A percentile compares a stretch with the other conserved stretches of the same genome.
Evolutionary conservation across 2,113 vertebrate genomes (phyloP).

Genomic region (Panthera tigris): DNA sequence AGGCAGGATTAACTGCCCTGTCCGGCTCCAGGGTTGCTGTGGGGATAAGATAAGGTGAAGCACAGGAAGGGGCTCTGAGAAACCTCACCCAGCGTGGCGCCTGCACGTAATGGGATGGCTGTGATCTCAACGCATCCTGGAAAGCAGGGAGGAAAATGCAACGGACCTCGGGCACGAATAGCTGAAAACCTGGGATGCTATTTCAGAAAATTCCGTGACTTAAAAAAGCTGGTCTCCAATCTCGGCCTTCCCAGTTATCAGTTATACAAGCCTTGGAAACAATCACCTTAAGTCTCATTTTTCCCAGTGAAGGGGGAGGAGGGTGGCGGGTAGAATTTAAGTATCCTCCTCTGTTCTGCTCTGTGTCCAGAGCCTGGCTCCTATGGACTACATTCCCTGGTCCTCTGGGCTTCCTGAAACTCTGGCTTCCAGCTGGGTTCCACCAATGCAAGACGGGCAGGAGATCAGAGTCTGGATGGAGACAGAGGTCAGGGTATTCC

Average conservation of each 20-base stretch:
- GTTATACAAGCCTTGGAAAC: background rate
- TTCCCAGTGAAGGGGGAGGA: background rate
- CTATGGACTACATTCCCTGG: background rate
- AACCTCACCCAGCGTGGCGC: background rate
- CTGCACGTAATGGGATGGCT: rapidly evolving
- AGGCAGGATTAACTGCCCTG: background rate
- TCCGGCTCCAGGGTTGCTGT: background rate
- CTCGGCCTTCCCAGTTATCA: background rate
- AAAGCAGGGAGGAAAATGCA: background rate
- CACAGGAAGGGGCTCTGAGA: background rate
- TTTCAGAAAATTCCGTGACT: background rate
- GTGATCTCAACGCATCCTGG: background rate
- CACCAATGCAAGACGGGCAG: background rate
- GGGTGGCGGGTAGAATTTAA: background rate
- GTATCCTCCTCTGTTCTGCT: background rate
- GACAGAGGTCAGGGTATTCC: background rate
- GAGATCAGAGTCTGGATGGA: background rate
- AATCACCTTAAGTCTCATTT: background rate
- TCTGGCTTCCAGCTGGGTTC: background rate
- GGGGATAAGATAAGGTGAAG: background rate
- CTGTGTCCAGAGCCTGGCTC: background rate
- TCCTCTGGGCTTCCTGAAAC: background rate
- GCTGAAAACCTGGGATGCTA: background rate
- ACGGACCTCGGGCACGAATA: background rate
- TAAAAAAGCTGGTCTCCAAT: background rate